phyloP scores from a whole-genome alignment of 2,888 invertebrate species.

The Blastobasis adustella region DNA sequence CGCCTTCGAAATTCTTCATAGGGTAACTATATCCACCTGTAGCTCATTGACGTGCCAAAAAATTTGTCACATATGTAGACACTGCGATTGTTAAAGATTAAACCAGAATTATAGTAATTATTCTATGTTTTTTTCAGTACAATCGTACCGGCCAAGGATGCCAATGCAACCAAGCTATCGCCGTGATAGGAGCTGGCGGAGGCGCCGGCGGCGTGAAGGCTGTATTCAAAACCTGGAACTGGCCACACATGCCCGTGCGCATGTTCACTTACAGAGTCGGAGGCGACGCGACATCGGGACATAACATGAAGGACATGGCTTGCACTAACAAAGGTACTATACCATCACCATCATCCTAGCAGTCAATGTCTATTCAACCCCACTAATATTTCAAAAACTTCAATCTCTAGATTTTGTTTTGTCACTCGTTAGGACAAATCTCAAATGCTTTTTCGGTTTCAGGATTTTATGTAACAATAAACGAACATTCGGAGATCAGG shows the following conservation, averaged over 20 bases:
- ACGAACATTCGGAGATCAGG: slow-evolving; percentile 89
- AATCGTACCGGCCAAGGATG: slow-evolving; percentile 90
- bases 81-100: not conserved
- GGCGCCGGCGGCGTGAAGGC: slow-evolving; percentile 82
- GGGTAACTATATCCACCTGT: slow-evolving; percentile 66
- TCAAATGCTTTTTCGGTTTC: slow-evolving; percentile 6
- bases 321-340: slow-evolving; percentile 94
- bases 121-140: slow-evolving; percentile 67
- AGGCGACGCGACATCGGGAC: slow-evolving; percentile 90
- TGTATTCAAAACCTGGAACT: slow-evolving; percentile 86
- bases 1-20: slow-evolving; percentile 93
- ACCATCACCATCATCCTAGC: too few species aligned
- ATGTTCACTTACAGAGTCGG: slow-evolving; percentile 98
- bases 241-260: slow-evolving; percentile 94
- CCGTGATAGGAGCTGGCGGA: slow-evolving; percentile 97
- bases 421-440: too few species aligned
- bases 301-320: slow-evolving; percentile 94
- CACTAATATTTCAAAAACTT: not conserved
- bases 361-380: too few species aligned
- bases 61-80: not conserved
- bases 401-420: too few species aligned
- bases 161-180: slow-evolving; percentile 98
- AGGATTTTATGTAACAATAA: slow-evolving; percentile 94
- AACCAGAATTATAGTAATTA: not conserved
- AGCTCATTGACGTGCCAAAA: not conserved